Percentiles rank a stretch among this genome's conserved stretches.
These are phyloP conservation scores for Nansenia antarctica DNA, from an alignment of 2,113 vertebrate genomes.

Conservation along the genomic window DNA sequence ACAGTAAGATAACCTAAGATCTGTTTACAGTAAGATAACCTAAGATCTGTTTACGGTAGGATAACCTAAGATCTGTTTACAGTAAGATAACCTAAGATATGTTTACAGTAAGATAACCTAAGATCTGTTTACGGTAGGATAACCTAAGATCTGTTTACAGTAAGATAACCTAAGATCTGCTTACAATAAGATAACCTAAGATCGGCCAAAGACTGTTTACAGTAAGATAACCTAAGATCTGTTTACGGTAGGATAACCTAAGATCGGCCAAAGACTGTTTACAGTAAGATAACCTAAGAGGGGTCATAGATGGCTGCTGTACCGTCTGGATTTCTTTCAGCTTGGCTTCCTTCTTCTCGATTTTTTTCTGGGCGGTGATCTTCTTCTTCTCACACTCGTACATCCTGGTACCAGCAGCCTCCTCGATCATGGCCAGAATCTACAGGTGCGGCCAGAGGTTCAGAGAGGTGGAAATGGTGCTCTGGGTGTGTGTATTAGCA, in stretches of 20 bases:
- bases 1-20: no score
- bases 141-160: no score
- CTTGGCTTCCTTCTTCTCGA: constrained; percentile 94
- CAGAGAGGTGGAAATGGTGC: neutral
- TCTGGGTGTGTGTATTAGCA: neutral
- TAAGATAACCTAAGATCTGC: no score
- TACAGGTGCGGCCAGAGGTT: constrained; percentile 43
- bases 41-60: no score
- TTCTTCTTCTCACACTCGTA: constrained; percentile 98
- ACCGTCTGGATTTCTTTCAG: constrained; percentile 88
- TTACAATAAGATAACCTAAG: no score
- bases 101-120: no score
- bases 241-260: neutral
- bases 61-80: no score
- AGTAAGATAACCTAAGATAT: no score
- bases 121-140: no score
- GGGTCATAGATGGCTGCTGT: constrained; percentile 28
- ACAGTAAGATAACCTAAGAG: neutral
- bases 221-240: no score
- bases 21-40: no score
- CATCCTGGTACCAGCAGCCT: constrained; percentile 92
- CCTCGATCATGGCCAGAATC: constrained; percentile 96
- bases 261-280: neutral
- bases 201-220: neutral
- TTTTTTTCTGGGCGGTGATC: constrained; percentile 87